These are phyloP conservation scores for Zaprionus bogoriensis DNA, from an alignment of 2,888 invertebrate genomes.

Conservation along the genomic window DNA sequence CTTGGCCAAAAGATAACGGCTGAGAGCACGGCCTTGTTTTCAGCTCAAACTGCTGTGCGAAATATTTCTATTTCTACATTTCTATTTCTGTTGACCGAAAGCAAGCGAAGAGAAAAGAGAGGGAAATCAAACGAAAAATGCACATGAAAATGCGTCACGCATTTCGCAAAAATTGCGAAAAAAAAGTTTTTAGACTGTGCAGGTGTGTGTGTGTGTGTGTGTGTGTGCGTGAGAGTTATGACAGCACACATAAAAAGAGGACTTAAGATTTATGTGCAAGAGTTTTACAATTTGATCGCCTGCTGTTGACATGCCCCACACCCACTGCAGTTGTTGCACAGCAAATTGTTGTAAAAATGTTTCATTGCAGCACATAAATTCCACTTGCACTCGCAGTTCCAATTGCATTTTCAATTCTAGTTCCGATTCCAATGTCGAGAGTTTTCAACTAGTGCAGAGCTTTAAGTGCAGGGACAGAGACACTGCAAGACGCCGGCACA, in stretches of 20 bases:
- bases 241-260: slow-evolving; percentile 46
- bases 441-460: slow-evolving; percentile 29
- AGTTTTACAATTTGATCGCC: slow-evolving; percentile 77
- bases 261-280: slow-evolving; percentile 71
- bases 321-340: slow-evolving; percentile 38
- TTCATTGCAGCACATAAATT: slow-evolving; percentile 68
- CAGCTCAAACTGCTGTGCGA: slow-evolving; percentile 43
- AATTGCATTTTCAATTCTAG: slow-evolving; percentile 13
- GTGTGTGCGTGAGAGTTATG: slow-evolving; percentile 54
- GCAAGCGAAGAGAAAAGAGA: background rate
- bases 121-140: slow-evolving; percentile 10
- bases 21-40: slow-evolving; percentile 26
- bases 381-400: slow-evolving; percentile 19
- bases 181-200: slow-evolving; percentile 31
- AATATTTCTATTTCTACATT: slow-evolving; percentile 54
- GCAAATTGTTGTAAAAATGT: slow-evolving; percentile 56
- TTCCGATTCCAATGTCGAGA: slow-evolving; percentile 14
- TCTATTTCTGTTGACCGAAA: slow-evolving; percentile 46
- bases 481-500: background rate
- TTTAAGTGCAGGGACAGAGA: slow-evolving; percentile 43
- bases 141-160: slow-evolving; percentile 69
- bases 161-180: slow-evolving; percentile 34
- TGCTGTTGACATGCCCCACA: slow-evolving; percentile 61
- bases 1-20: slow-evolving; percentile 3
- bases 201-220: slow-evolving; percentile 22